Conservation (phyloP, 2,113 vertebrate genomes). For the Phalacrocorax pelagicus region DNA sequence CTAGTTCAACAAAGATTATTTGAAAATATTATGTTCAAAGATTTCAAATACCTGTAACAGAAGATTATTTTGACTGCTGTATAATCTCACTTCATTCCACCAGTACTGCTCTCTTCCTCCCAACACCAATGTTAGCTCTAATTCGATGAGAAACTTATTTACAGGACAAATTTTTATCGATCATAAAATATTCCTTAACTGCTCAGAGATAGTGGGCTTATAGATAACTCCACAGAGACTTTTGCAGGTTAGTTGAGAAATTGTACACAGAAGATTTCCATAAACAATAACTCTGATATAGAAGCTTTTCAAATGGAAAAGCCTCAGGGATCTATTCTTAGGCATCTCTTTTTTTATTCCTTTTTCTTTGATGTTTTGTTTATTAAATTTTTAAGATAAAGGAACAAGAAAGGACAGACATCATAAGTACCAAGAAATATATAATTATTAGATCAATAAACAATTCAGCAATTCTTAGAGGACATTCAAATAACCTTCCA, state of each 20-base stretch:
- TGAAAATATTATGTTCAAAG: background rate
- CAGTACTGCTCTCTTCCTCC: background rate
- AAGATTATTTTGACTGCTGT: background rate
- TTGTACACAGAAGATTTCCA: slow-evolving; percentile 23
- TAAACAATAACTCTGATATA: slow-evolving; percentile 19
- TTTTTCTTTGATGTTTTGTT: slow-evolving; percentile 23
- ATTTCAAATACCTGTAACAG: background rate
- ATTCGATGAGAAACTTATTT: slow-evolving; percentile 21
- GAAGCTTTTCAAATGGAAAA: slow-evolving; percentile 18
- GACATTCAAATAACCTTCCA: slow-evolving; percentile 29
- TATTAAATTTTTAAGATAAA: slow-evolving; percentile 42
- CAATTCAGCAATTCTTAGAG: slow-evolving; percentile 16
- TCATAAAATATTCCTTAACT: slow-evolving; percentile 42
- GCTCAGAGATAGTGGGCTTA: background rate
- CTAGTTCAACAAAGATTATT: background rate
- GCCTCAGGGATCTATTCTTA: background rate
- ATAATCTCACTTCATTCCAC: background rate
- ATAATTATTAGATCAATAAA: slow-evolving; percentile 57
- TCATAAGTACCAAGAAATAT: background rate
- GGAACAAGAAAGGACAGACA: background rate
- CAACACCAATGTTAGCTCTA: background rate
- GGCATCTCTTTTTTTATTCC: background rate
- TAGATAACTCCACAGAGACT: background rate
- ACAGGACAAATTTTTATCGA: background rate
- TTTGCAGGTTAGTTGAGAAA: slow-evolving; percentile 1